Conservation (phyloP, 2,113 vertebrate species). For the Geothlypis trichas region DNA sequence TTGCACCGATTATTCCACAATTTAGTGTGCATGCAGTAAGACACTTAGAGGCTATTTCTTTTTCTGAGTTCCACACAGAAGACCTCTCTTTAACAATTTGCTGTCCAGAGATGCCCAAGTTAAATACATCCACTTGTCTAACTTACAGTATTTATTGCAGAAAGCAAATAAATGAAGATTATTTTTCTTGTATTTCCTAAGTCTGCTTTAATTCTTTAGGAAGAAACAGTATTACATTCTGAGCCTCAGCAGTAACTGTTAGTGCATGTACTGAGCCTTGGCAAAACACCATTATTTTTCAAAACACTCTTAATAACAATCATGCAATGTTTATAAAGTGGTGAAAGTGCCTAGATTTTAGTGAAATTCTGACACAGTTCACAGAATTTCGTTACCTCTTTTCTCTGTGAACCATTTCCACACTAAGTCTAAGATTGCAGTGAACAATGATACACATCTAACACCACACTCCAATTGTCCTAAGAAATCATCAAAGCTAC, state of each 20-base stretch:
- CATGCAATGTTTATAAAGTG: background rate
- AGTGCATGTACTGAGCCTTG: background rate
- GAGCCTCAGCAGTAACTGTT: background rate
- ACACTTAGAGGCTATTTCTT: background rate
- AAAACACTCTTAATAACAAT: background rate
- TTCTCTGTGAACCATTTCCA: background rate
- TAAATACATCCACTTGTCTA: background rate
- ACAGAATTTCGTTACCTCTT: background rate
- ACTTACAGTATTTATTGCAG: background rate
- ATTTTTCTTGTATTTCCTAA: background rate
- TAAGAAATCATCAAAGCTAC: conserved; percentile 70
- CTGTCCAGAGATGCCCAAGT: background rate
- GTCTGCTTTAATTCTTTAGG: background rate
- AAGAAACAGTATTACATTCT: background rate
- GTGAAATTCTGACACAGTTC: background rate
- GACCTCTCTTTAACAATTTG: background rate
- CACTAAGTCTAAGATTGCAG: background rate
- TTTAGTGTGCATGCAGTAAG: background rate
- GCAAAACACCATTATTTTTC: background rate
- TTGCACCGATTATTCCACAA: background rate
- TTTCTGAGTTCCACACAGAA: background rate
- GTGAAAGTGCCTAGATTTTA: background rate
- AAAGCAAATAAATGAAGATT: background rate
- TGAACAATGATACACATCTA: background rate
- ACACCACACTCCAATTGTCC: background rate